phyloP scores from a whole-genome alignment of 2,888 invertebrate species.

The Keiferia lycopersicella region DNA sequence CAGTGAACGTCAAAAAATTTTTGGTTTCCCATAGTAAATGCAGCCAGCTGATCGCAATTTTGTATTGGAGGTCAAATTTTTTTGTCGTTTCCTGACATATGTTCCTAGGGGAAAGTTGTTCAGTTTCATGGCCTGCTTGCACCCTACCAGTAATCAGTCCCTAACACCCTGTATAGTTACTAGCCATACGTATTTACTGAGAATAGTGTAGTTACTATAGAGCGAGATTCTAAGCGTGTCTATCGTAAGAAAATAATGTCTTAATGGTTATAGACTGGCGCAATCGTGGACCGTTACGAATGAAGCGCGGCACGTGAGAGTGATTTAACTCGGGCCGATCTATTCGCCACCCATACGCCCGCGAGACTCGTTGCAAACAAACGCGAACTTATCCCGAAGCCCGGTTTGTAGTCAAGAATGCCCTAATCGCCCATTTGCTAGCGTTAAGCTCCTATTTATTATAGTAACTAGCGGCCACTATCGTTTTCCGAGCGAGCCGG shows the following conservation, averaged over 20 bases:
- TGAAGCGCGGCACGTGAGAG: slow-evolving; percentile 39
- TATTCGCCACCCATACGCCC: slow-evolving; percentile 61
- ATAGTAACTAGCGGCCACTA: slow-evolving; percentile 74
- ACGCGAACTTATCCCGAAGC: slow-evolving; percentile 73
- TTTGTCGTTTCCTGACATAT: too few relatives aligned
- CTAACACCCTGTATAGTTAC: too few relatives aligned
- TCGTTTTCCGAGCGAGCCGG: slow-evolving; percentile 63
- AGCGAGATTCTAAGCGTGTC: background rate
- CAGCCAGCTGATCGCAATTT: too few relatives aligned
- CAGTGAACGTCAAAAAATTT: too few relatives aligned
- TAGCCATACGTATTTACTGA: background rate
- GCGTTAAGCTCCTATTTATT: slow-evolving; percentile 71
- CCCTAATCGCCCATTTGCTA: slow-evolving; percentile 73
- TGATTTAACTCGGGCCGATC: slow-evolving; percentile 58
- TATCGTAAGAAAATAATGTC: background rate
- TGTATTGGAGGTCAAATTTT: too few relatives aligned
- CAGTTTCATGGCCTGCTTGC: too few relatives aligned
- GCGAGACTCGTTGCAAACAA: slow-evolving; percentile 65
- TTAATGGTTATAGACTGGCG: background rate
- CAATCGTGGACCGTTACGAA: background rate
- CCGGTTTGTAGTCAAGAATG: slow-evolving; percentile 71
- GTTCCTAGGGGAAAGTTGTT: too few relatives aligned
- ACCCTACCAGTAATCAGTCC: too few relatives aligned
- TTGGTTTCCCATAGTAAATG: too few relatives aligned
- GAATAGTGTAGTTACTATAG: background rate